Evolutionary conservation across 2,797 vertebrate species (phyloP), one percentile per base, ranked within the genome.

Genomic region (Alectoris magna): DNA sequence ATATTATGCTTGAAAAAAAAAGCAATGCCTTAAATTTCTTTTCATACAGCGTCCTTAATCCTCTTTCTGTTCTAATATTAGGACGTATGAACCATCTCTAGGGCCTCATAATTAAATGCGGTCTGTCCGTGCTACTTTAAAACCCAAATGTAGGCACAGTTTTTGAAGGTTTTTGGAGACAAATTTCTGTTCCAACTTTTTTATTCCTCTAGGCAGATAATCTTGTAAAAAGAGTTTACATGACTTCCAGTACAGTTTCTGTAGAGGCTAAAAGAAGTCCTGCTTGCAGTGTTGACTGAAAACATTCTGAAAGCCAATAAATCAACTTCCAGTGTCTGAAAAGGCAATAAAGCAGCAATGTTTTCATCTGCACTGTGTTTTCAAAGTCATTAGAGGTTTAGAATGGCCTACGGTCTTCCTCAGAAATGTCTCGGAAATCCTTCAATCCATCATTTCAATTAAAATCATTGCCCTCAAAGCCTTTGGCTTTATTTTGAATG

Each of bases 11-110:
- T 55, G 38, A 86, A 90, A 92, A 69, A 91, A 70, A 48, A 48
- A 41, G 8, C 18, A 15, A 4, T 16, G 5, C 67, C 60, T 76
- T 76, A 53, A 84, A 85, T 82, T 92, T 91, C 49, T 88, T 82
- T 86, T 75, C 31, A 64, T 53, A 44, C 60, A 67, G 10, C 38
- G 43, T 51, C 67, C 55, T 88, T 89, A 89, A 87, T 88, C 39
- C 49, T 77, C 64, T 83, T 66, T 87, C 67, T 91, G 14, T 91
- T 95, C 75, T 91, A 81, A 94, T 95, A 93, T 94, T 91, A 94
- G 75, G 38, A 38, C n/a, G 59, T 34, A 48, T 56, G 56, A 94
- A 63, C 36, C 17, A 43, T 70, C 59, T 91, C 82, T 75, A 43
- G 70, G 48, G 34, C 36, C 31, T 51, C 63, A 27, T 85, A 81